Conservation (phyloP, 2,888 invertebrate genomes). For the Drosophila seclusa region DNA sequence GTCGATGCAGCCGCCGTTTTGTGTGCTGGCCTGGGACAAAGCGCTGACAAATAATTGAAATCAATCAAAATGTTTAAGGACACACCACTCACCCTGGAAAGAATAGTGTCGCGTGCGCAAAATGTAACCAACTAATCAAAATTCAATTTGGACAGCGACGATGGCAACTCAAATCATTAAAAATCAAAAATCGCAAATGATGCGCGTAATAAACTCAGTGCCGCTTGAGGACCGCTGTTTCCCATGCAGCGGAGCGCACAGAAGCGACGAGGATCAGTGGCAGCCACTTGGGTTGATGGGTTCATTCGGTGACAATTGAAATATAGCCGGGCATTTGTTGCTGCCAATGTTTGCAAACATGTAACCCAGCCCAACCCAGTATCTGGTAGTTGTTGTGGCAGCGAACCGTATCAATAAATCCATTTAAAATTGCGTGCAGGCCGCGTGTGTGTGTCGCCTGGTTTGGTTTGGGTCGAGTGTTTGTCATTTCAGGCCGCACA, state of each 20-base stretch:
- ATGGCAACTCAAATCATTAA: slow-evolving; percentile 64
- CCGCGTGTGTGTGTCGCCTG: slow-evolving; percentile 51
- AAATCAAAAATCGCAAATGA: slow-evolving; percentile 83
- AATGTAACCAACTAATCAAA: slow-evolving; percentile 76
- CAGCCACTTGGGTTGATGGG: slow-evolving; percentile 66
- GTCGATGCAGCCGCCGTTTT: slow-evolving; percentile 32
- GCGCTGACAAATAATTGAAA: slow-evolving; percentile 76
- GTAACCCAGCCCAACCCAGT: slow-evolving; percentile 34
- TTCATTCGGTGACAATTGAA: slow-evolving; percentile 83
- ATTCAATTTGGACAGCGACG: slow-evolving; percentile 72
- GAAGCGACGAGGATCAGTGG: slow-evolving; percentile 21
- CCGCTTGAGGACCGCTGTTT: slow-evolving; percentile 42
- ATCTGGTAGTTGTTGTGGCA: slow-evolving; percentile 56
- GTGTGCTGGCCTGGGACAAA: background rate
- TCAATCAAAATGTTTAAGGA: slow-evolving; percentile 73
- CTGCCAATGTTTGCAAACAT: slow-evolving; percentile 78
- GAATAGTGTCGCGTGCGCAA: slow-evolving; percentile 40
- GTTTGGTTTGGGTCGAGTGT: slow-evolving; percentile 51
- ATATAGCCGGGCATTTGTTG: slow-evolving; percentile 76
- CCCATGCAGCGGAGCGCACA: slow-evolving; percentile 56
- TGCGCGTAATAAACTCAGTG: slow-evolving; percentile 78
- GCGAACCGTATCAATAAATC: slow-evolving; percentile 77
- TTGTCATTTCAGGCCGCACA: slow-evolving; percentile 61
- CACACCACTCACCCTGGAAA: slow-evolving; percentile 5
- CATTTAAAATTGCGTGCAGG: slow-evolving; percentile 78